Evolutionary conservation across 2,888 invertebrate genomes (phyloP).

Genomic region (Amphipoea oculea): DNA sequence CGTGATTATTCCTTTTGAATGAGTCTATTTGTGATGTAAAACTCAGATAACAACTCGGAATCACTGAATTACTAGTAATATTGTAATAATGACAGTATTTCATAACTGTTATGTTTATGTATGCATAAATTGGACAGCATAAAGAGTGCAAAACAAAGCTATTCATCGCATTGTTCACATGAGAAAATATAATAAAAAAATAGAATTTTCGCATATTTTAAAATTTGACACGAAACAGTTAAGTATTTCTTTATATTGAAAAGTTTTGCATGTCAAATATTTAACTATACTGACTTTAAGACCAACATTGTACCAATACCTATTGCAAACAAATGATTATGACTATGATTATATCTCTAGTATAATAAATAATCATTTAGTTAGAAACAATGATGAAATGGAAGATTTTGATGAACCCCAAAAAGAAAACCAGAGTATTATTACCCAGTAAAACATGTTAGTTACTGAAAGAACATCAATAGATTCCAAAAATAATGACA

Average conservation of each 20-base stretch:
- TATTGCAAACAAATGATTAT: too few relatives aligned
- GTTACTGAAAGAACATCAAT: constrained; percentile 2
- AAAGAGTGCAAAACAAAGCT: neutral
- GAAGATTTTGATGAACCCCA: constrained; percentile 27
- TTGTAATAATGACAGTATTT: neutral
- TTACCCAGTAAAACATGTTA: constrained; percentile 22
- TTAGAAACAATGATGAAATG: constrained; percentile 2
- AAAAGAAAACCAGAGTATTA: neutral
- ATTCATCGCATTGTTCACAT: neutral
- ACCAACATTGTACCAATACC: neutral
- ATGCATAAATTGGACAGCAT: neutral
- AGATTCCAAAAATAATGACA: constrained; percentile 1
- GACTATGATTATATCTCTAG: neutral
- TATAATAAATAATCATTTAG: neutral
- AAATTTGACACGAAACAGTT: neutral
- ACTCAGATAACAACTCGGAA: neutral
- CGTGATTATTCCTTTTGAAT: neutral
- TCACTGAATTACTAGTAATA: neutral
- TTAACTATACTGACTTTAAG: too few relatives aligned
- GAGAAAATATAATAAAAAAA: neutral
- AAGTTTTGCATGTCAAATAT: neutral
- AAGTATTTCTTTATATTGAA: neutral
- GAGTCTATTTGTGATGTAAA: constrained; percentile 3
- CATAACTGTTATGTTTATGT: neutral
- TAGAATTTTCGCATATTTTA: neutral